A percentile compares a stretch with the other conserved stretches of the same genome.
Evolutionary conservation across 2,797 vertebrate genomes (phyloP).

Genomic region (Myotis pilosus): DNA sequence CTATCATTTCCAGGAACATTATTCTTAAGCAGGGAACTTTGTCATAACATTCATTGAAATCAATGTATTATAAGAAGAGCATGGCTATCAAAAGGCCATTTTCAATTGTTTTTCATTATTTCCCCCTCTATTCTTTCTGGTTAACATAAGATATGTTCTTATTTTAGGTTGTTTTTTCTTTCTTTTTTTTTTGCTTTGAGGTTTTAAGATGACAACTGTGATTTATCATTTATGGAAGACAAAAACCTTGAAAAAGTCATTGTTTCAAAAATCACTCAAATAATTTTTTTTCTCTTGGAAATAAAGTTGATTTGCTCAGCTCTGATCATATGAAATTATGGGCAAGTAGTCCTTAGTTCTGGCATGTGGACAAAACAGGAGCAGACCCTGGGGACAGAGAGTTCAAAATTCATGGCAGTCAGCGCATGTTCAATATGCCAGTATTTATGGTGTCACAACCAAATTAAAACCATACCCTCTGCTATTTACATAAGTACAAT

Average conservation of each 20-base stretch:
- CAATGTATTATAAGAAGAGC: neutral
- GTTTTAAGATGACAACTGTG: slow-evolving; percentile 33
- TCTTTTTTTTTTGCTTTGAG: neutral
- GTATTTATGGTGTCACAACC: slow-evolving; percentile 62
- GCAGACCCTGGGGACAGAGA: slow-evolving; percentile 72
- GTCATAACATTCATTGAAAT: neutral
- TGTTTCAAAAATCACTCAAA: slow-evolving; percentile 20
- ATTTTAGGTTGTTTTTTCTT: slow-evolving; percentile 20
- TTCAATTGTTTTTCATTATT: slow-evolving; percentile 24
- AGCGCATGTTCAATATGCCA: slow-evolving; percentile 67
- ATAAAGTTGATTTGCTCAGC: slow-evolving; percentile 61
- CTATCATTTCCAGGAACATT: slow-evolving; percentile 69
- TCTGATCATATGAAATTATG: slow-evolving; percentile 55
- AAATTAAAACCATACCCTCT: slow-evolving; percentile 72
- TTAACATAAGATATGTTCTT: neutral
- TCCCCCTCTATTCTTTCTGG: neutral
- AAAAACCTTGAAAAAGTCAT: slow-evolving; percentile 47
- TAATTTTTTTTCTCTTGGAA: slow-evolving; percentile 33
- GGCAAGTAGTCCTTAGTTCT: slow-evolving; percentile 59
- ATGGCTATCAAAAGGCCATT: neutral
- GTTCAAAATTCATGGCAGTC: slow-evolving; percentile 70
- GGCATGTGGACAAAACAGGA: slow-evolving; percentile 79
- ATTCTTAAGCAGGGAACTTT: slow-evolving; percentile 60
- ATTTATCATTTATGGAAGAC: neutral
- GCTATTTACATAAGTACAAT: slow-evolving; percentile 60